Conservation (phyloP, 1,140 invertebrate genomes). For the Ceratoteleas bidentatus region DNA sequence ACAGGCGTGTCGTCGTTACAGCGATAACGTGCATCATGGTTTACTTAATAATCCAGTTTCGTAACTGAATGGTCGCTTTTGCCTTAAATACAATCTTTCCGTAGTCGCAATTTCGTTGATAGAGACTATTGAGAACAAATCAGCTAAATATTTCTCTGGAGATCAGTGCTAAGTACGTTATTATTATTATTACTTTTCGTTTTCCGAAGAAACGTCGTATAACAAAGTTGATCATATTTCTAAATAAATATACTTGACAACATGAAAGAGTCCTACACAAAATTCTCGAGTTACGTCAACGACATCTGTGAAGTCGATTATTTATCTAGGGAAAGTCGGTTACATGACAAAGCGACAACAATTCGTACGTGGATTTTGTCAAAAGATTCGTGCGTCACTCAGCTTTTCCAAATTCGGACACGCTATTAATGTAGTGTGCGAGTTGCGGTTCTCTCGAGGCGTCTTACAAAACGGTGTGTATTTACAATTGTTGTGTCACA, state of each 20-base stretch:
- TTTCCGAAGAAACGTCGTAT: not conserved
- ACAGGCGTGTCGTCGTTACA: no score
- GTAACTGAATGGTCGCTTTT: no score
- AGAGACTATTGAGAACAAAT: no score
- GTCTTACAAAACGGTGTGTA: conserved; percentile 16
- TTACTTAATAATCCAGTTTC: no score
- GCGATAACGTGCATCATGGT: no score
- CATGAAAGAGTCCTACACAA: not conserved
- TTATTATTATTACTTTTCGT: not conserved
- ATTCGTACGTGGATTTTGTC: conserved; percentile 7
- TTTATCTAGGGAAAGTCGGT: not conserved
- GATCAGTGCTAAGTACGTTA: no score
- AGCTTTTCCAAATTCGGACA: conserved; percentile 6
- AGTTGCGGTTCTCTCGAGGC: conserved; percentile 11
- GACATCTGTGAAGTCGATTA: not conserved
- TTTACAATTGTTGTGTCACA: conserved; percentile 42
- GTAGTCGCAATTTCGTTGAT: no score
- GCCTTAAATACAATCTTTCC: no score
- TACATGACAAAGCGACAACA: not conserved
- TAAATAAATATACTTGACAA: conserved; percentile 1
- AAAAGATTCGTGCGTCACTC: not conserved
- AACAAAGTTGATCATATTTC: not conserved
- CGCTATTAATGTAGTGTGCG: not conserved
- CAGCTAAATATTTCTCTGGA: no score
- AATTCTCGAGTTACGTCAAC: not conserved